These are phyloP conservation scores for Cryptocheilus praepositus DNA, from an alignment of 2,888 invertebrate species.

Conservation along the genomic window DNA sequence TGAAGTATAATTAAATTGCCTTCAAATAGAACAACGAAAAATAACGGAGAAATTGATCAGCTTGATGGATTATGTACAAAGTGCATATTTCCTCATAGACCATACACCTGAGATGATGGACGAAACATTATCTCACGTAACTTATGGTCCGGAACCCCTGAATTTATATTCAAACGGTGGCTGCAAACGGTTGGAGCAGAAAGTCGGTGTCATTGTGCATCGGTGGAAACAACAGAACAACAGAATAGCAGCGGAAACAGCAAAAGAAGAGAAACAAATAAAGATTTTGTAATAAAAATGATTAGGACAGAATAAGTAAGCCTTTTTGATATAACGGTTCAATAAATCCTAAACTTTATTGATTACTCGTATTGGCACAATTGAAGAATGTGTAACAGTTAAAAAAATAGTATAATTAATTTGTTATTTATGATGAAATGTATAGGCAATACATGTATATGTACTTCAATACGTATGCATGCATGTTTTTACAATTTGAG, in stretches of 20 bases:
- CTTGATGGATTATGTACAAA: too few species aligned
- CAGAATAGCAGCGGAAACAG: too few species aligned
- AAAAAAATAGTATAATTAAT: slow-evolving; percentile 67
- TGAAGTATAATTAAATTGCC: too few species aligned
- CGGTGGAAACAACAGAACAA: background rate
- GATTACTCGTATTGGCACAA: slow-evolving; percentile 70
- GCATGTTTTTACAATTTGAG: slow-evolving; percentile 36
- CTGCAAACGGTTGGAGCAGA: slow-evolving; percentile 91
- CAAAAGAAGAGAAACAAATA: too few species aligned
- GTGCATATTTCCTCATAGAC: too few species aligned
- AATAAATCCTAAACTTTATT: slow-evolving; percentile 57
- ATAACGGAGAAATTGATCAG: too few species aligned
- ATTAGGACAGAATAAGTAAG: too few species aligned
- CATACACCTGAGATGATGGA: slow-evolving; percentile 44
- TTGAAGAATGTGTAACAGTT: slow-evolving; percentile 65
- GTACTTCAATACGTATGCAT: slow-evolving; percentile 17
- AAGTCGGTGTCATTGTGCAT: slow-evolving; percentile 77
- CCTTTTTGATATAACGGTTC: slow-evolving; percentile 43
- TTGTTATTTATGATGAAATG: slow-evolving; percentile 38
- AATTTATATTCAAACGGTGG: slow-evolving; percentile 90
- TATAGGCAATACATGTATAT: slow-evolving; percentile 35
- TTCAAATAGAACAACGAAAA: too few species aligned
- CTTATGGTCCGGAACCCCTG: slow-evolving; percentile 84
- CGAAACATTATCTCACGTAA: slow-evolving; percentile 81
- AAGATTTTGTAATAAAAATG: too few species aligned